A percentile compares a stretch with the other conserved stretches of the same genome.
Conservation (phyloP, 2,113 vertebrate genomes). For the Hylia prasina region DNA sequence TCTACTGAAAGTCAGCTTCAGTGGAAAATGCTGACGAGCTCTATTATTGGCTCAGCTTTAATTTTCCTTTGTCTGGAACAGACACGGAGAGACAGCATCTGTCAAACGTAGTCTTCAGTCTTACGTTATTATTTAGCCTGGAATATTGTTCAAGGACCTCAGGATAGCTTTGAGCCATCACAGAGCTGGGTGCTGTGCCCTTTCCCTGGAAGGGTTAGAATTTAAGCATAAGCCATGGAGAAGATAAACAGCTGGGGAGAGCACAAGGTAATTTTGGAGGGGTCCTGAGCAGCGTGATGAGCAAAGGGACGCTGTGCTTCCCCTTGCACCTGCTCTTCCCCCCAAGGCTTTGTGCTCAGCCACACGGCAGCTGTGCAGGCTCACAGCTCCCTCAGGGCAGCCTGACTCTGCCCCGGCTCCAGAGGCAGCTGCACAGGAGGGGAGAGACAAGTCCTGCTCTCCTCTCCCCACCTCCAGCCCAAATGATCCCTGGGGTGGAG, state of each 20-base stretch:
- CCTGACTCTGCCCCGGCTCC: not conserved
- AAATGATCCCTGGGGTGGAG: not conserved
- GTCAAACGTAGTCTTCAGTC: not conserved
- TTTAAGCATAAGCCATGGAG: not conserved
- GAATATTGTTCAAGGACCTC: not conserved
- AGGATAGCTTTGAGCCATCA: not conserved
- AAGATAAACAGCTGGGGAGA: constrained; percentile 9
- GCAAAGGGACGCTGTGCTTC: not conserved
- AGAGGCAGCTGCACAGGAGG: not conserved
- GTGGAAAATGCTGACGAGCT: constrained; percentile 57
- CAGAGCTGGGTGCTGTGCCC: not conserved
- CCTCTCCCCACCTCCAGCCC: not conserved
- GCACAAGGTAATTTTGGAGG: not conserved
- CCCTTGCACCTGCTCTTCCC: constrained; percentile 29
- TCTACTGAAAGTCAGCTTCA: constrained; percentile 32
- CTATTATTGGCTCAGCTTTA: constrained; percentile 44
- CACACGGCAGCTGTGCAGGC: not conserved
- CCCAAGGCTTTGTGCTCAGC: not conserved
- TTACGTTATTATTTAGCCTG: not conserved
- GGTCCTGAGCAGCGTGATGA: not conserved
- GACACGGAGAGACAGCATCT: constrained; percentile 42
- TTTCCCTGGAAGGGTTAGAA: not conserved
- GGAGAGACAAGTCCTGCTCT: not conserved
- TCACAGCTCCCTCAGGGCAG: not conserved
- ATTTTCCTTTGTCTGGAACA: constrained; percentile 59